Percentiles rank a stretch among this genome's conserved stretches.
phyloP scores from a whole-genome alignment of 2,113 vertebrate species.

The Nicator chloris region DNA sequence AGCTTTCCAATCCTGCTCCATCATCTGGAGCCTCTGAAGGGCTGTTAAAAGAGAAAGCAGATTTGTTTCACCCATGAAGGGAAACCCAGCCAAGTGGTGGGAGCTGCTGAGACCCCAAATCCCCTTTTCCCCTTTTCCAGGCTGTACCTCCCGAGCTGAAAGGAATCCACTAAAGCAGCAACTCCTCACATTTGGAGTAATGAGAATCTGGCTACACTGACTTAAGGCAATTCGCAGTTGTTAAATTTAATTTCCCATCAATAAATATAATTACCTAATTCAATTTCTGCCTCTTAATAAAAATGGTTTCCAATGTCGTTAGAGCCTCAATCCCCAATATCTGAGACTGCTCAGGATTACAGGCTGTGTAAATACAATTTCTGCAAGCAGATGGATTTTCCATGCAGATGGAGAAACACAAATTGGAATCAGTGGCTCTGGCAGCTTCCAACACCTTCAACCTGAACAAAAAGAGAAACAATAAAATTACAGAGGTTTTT shows the following conservation, averaged over 20 bases:
- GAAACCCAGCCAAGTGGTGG: neutral
- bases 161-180: neutral
- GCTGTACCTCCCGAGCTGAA: neutral
- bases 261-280: constrained; percentile 46
- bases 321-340: neutral
- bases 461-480: neutral
- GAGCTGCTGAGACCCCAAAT: neutral
- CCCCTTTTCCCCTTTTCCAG: neutral
- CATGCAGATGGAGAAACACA: neutral
- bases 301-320: neutral
- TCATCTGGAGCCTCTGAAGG: neutral
- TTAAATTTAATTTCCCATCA: constrained; percentile 40
- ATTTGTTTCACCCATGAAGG: neutral
- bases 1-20: neutral
- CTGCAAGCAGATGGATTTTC: neutral
- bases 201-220: neutral
- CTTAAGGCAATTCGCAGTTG: neutral
- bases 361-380: neutral
- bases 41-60: neutral
- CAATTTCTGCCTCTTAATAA: constrained; percentile 35
- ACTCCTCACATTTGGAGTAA: neutral
- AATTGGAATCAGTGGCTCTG: neutral
- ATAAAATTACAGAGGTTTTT: neutral
- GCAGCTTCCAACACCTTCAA: neutral
- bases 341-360: neutral